Percentiles rank a stretch among this genome's conserved stretches.
Evolutionary conservation across 2,113 vertebrate genomes (phyloP).

Genomic region (Anser brachyrhynchus): DNA sequence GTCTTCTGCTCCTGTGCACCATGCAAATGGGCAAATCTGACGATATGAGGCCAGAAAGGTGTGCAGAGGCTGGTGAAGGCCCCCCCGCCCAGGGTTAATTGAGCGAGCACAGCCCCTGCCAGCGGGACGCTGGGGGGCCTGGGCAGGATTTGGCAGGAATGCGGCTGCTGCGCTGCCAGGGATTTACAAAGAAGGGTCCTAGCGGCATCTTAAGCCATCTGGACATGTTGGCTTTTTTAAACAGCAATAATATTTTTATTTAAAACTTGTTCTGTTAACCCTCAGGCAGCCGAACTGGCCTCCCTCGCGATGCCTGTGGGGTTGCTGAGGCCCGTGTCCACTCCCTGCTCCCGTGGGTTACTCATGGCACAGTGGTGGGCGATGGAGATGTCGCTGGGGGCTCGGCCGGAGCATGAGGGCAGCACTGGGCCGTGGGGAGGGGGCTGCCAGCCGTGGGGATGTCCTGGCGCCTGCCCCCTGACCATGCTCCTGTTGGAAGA

Average conservation of each 20-base stretch:
- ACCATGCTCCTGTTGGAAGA: neutral
- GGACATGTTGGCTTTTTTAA: slow-evolving; percentile 10
- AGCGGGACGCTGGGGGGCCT: neutral
- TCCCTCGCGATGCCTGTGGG: neutral
- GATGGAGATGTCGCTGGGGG: neutral
- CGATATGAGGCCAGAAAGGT: neutral
- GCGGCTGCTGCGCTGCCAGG: neutral
- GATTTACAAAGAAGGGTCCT: slow-evolving; percentile 39
- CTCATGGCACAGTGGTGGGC: no score
- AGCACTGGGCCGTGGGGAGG: neutral
- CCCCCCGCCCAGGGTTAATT: neutral
- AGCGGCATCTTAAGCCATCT: slow-evolving; percentile 28
- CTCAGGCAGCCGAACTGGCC: neutral
- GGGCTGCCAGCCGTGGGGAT: no score
- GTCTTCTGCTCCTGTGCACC: neutral
- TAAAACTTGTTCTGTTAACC: slow-evolving; percentile 50
- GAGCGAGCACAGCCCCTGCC: neutral
- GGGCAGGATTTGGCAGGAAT: slow-evolving; percentile 38
- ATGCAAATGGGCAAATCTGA: neutral
- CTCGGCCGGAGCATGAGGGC: no score
- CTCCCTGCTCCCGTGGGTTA: no score
- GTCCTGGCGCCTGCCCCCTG: no score
- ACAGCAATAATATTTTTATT: neutral
- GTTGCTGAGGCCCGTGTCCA: neutral
- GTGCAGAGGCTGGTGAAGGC: rapidly evolving